Conservation (phyloP, 2,888 invertebrate genomes). For the Dicyrtoma fusca region DNA sequence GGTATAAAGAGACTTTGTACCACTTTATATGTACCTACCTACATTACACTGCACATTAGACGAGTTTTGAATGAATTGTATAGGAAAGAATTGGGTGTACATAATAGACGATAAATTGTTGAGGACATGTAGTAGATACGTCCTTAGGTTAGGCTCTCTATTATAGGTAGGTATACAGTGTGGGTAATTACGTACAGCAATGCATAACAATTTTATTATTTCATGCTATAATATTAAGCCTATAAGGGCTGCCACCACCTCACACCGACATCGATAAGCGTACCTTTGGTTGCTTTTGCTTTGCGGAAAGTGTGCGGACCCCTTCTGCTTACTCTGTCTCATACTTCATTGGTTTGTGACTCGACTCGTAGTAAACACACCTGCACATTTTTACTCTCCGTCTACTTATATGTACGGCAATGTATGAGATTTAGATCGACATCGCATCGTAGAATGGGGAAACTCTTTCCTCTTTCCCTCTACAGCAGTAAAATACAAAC, state of each 20-base stretch:
- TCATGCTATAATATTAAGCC: no score
- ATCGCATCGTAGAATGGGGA: not conserved
- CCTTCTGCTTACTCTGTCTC: conserved; percentile 14
- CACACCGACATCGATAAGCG: not conserved
- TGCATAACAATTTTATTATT: no score
- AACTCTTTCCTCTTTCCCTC: not conserved
- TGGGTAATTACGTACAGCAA: no score
- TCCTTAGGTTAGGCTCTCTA: no score
- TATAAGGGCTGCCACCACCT: no score
- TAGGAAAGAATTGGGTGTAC: no score
- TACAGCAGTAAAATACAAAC: not conserved
- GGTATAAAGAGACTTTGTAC: no score
- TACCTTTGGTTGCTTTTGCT: not conserved
- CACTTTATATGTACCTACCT: no score
- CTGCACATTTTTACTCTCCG: conserved; percentile 37
- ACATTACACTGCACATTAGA: conserved; percentile 4
- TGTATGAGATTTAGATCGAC: not conserved
- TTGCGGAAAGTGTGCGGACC: conserved; percentile 37
- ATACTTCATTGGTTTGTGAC: not conserved
- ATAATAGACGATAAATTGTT: conserved; percentile 5
- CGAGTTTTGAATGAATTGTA: conserved; percentile 12
- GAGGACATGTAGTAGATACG: conserved; percentile 7
- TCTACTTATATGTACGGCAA: not conserved
- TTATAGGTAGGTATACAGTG: no score
- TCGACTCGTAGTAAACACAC: conserved; percentile 32